Percentiles rank a stretch among this genome's conserved stretches.
These are phyloP conservation scores for Acronicta alni DNA, from an alignment of 2,888 invertebrate genomes.

Conservation along the genomic window DNA sequence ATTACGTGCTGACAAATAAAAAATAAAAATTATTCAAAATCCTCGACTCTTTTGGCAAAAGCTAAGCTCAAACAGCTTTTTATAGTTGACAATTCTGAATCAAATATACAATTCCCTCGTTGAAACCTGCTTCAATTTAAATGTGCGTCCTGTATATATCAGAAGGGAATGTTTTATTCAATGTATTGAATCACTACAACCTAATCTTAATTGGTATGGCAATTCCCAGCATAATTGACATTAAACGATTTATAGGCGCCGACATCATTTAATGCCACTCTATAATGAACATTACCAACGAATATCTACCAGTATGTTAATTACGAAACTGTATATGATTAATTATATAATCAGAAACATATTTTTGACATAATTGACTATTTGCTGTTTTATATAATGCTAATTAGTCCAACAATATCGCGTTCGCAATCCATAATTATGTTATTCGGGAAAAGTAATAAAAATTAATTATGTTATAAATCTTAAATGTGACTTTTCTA, in stretches of 20 bases:
- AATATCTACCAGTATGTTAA: conserved; percentile 40
- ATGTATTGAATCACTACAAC: conserved; percentile 61
- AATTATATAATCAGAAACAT: conserved; percentile 24
- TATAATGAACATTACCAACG: conserved; percentile 51
- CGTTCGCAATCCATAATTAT: conserved; percentile 15
- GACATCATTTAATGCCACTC: conserved; percentile 52
- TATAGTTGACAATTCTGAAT: conserved; percentile 33
- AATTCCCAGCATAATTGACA: conserved; percentile 63
- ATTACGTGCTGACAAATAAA: background rate
- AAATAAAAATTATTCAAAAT: too few relatives aligned
- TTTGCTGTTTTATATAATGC: conserved; percentile 46
- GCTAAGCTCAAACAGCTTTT: conserved; percentile 10
- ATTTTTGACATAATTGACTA: conserved; percentile 42
- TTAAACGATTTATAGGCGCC: conserved; percentile 63
- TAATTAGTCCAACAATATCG: conserved; percentile 37
- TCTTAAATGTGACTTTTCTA: conserved; percentile 31
- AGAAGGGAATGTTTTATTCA: conserved; percentile 61
- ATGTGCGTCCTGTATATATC: conserved; percentile 50
- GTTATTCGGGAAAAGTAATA: conserved; percentile 31
- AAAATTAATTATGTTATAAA: conserved; percentile 49
- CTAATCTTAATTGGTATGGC: conserved; percentile 65
- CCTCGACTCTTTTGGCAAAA: conserved; percentile 11
- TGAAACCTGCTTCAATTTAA: conserved; percentile 42
- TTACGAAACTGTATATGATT: conserved; percentile 37
- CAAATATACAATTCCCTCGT: conserved; percentile 44